These are phyloP conservation scores for Meteorus cinctellus DNA, from an alignment of 2,888 invertebrate genomes.

Conservation along the genomic window DNA sequence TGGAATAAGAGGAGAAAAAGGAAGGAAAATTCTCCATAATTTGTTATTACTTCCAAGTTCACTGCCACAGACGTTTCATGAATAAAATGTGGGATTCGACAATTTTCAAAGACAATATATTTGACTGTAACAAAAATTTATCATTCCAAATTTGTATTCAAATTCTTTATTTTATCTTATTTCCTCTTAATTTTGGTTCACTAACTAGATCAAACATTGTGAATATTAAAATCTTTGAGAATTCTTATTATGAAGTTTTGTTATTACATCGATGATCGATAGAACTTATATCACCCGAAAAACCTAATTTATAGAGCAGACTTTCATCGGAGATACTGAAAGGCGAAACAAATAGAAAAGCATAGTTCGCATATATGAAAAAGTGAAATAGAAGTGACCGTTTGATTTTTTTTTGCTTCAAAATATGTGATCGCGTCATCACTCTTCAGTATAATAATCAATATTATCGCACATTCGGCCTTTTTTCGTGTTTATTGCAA, in stretches of 20 bases:
- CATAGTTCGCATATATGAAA: not conserved
- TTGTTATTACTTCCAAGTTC: constrained; percentile 50
- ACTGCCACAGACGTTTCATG: constrained; percentile 60
- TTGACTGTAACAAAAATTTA: constrained; percentile 55
- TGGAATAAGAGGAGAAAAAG: not conserved
- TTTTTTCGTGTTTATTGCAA: constrained; percentile 63
- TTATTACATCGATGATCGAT: not conserved
- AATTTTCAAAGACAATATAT: constrained; percentile 47
- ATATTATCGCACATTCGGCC: constrained; percentile 66
- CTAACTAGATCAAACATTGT: not conserved
- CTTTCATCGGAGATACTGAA: constrained; percentile 30
- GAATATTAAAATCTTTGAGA: not conserved
- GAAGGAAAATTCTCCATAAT: not conserved
- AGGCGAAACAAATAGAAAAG: constrained; percentile 42
- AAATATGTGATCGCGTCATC: constrained; percentile 15
- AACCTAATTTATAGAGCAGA: not conserved
- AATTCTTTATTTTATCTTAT: constrained; percentile 9
- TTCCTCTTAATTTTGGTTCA: not conserved
- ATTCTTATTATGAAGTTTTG: not conserved
- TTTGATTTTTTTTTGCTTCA: not conserved
- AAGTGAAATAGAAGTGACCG: not conserved
- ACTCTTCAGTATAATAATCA: constrained; percentile 54
- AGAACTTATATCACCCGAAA: not conserved
- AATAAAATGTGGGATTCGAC: constrained; percentile 22
- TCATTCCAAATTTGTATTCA: constrained; percentile 57